These are phyloP conservation scores for Gymnorhina tibicen DNA, from an alignment of 2,113 vertebrate species.

Conservation along the genomic window DNA sequence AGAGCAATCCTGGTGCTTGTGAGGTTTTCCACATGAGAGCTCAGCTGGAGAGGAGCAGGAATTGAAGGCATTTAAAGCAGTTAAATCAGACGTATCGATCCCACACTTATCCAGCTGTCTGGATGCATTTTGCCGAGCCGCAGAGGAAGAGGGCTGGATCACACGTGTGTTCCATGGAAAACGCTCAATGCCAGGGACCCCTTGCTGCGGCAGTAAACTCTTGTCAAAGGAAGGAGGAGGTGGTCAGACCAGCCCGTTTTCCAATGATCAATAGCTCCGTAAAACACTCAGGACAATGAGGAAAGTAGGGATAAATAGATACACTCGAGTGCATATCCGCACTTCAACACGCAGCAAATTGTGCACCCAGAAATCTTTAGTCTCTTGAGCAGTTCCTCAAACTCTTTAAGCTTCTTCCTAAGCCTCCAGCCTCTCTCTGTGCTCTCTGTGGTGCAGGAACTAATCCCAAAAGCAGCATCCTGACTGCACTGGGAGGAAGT, in stretches of 20 bases:
- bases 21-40: background rate
- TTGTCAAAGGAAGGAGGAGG: background rate
- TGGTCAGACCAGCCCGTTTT: background rate
- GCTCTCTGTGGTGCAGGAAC: background rate
- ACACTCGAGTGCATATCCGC: background rate
- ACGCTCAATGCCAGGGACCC: background rate
- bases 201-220: background rate
- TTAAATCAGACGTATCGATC: background rate
- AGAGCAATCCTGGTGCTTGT: background rate
- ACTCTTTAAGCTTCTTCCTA: background rate
- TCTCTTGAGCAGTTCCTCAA: background rate
- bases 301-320: background rate
- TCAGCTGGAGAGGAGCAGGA: background rate
- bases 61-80: background rate
- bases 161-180: fast-evolving
- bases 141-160: background rate
- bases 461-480: background rate
- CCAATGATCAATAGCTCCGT: background rate
- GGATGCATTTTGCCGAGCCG: background rate
- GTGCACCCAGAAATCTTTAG: background rate
- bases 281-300: background rate
- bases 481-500: background rate
- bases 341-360: background rate
- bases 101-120: background rate
- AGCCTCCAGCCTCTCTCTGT: background rate